Evolutionary conservation across 2,888 invertebrate genomes (phyloP).

Genomic region (Harpalus rufipes): DNA sequence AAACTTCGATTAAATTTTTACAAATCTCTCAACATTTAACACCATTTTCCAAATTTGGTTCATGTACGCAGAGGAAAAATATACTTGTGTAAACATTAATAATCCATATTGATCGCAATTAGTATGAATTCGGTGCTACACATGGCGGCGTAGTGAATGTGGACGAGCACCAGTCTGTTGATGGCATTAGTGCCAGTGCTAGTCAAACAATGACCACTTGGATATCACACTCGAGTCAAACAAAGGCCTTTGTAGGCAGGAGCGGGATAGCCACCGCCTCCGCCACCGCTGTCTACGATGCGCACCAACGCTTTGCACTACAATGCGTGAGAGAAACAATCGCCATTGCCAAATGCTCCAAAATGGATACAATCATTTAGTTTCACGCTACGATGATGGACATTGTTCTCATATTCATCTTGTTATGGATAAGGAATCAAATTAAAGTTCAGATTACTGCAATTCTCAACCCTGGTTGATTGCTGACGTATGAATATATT

Average conservation of each 20-base stretch:
- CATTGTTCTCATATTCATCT: not conserved
- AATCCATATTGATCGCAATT: constrained; percentile 34
- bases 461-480: constrained; percentile 3
- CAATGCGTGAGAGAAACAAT: constrained; percentile 47
- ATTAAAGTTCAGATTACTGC: constrained; percentile 30
- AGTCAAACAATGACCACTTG: constrained; percentile 47
- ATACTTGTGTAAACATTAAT: constrained; percentile 8
- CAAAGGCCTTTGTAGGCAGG: constrained; percentile 26
- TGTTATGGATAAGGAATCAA: constrained; percentile 37
- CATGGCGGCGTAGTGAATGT: not conserved
- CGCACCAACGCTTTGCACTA: constrained; percentile 32
- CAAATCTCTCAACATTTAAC: not conserved
- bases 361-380: constrained; percentile 39
- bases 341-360: not conserved
- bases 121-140: not conserved
- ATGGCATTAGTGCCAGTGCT: constrained; percentile 29
- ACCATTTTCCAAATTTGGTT: not conserved
- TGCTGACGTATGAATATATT: not conserved
- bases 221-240: constrained; percentile 33
- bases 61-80: not conserved
- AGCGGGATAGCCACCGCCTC: not conserved
- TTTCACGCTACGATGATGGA: constrained; percentile 49
- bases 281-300: not conserved
- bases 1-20: not conserved
- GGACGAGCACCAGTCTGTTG: constrained; percentile 7